These are phyloP conservation scores for Nothobranchius kuhntae DNA, from an alignment of 2,113 vertebrate genomes.

Conservation along the genomic window DNA sequence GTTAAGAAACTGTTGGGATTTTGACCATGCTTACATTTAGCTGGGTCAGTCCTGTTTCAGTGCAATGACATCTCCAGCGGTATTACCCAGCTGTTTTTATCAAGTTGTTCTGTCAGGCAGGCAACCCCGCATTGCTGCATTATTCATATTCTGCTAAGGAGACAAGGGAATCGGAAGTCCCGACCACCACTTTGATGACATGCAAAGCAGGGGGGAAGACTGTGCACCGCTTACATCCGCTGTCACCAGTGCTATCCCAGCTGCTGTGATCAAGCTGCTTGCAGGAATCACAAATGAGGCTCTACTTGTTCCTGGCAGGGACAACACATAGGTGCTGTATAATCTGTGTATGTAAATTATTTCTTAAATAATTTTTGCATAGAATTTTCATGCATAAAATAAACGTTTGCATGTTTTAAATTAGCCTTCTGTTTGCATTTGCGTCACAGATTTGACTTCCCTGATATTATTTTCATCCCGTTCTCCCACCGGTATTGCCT, in stretches of 20 bases:
- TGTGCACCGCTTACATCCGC: slow-evolving; percentile 49
- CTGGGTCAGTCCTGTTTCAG: slow-evolving; percentile 35
- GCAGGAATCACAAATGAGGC: slow-evolving; percentile 33
- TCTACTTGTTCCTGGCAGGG: slow-evolving; percentile 3
- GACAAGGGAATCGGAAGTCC: slow-evolving; percentile 67
- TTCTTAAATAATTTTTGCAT: slow-evolving; percentile 3
- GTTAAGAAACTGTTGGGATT: slow-evolving; percentile 19
- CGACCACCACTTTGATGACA: slow-evolving; percentile 70
- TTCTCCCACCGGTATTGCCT: slow-evolving; percentile 45
- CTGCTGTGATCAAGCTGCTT: slow-evolving; percentile 51
- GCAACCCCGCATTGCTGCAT: slow-evolving; percentile 71
- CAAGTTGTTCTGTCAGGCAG: slow-evolving; percentile 67
- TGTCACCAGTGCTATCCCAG: slow-evolving; percentile 43
- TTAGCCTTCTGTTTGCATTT: slow-evolving; percentile 6
- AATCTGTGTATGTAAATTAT: slow-evolving; percentile 27
- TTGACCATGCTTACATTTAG: slow-evolving; percentile 52
- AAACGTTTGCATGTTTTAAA: background rate
- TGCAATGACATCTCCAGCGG: slow-evolving; percentile 45
- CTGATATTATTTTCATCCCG: slow-evolving; percentile 40
- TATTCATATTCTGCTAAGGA: slow-evolving; percentile 70
- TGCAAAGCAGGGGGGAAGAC: slow-evolving; percentile 58
- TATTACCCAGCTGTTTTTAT: slow-evolving; percentile 69
- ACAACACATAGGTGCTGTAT: background rate
- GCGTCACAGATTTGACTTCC: slow-evolving; percentile 26
- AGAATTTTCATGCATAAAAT: slow-evolving; percentile 4